Evolutionary conservation across 2,797 vertebrate genomes (phyloP).

Genomic region (Siniperca undulata): DNA sequence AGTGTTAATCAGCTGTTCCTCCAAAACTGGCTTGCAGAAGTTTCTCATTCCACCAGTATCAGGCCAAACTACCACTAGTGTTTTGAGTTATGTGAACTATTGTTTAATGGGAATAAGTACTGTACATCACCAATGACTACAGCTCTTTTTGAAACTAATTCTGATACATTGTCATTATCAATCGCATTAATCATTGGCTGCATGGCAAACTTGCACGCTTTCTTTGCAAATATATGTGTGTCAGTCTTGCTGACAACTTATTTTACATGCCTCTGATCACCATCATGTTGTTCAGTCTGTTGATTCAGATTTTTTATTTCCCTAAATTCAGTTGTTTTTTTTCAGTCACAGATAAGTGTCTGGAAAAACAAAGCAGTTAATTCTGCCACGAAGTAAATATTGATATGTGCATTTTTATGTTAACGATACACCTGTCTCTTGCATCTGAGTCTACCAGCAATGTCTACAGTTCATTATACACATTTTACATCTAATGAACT

Average conservation of each 20-base stretch:
- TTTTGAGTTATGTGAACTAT: constrained; percentile 74
- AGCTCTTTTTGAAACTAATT: constrained; percentile 63
- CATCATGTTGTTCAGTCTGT: constrained; percentile 30
- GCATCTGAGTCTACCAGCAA: not conserved
- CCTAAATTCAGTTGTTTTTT: not conserved
- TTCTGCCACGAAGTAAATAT: constrained; percentile 16
- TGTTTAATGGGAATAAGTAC: constrained; percentile 54
- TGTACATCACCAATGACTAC: constrained; percentile 37
- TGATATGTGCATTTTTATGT: constrained; percentile 28
- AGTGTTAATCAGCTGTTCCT: not conserved
- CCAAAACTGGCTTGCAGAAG: constrained; percentile 54
- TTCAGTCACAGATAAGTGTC: constrained; percentile 25
- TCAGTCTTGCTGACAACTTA: constrained; percentile 28
- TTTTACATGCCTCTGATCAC: constrained; percentile 38
- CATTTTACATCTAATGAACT: constrained; percentile 29
- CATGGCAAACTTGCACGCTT: constrained; percentile 82
- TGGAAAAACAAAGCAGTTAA: constrained; percentile 32
- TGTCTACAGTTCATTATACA: constrained; percentile 28
- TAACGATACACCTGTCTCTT: not conserved
- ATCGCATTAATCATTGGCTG: constrained; percentile 68
- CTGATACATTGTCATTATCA: constrained; percentile 36
- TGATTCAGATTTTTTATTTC: constrained; percentile 33
- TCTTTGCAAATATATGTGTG: constrained; percentile 31
- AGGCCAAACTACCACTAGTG: constrained; percentile 15
- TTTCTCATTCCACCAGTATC: constrained; percentile 33